Base-by-base conservation (phyloP, 2,888 invertebrate genomes). In the Abrostola triplasia region DNA sequence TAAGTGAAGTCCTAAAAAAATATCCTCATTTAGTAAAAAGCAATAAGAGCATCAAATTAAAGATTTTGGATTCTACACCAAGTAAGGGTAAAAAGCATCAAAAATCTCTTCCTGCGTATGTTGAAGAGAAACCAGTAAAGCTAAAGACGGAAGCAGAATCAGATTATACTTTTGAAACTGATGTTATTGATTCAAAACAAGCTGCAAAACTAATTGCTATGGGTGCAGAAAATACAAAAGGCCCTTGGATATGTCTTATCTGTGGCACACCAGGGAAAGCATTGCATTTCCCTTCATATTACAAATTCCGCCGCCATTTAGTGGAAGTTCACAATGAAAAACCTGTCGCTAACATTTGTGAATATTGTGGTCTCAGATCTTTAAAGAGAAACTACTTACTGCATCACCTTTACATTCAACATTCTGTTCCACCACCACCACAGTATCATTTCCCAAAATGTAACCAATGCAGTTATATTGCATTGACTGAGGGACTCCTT, bases 1-100 rank as follows among this genome's bases (percentile, higher is more conserved):
- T 98, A 62, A 96, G 97, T 67, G 98, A 98, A 90, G 97, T 98
- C 0, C 88, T 98, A 42, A 98, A 98, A 77, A 98, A 98, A 86
- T 98, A 98, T 94, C 98, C 98, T 0, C 97, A 98, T 88, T 95
- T 98, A 67, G 97, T 98, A 0, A 97, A 97, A 86, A 97, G 97
- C 80, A 98, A 97, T 83, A 98, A 98, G 87, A 98, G 97, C 83
- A 98, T 98, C 40, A 97, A 97, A 84, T 88, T 98, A 12, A 98
- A 98, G 91, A 98, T 98, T 70, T 95, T 98, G 89, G 96, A 97
- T 64, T 96, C 96, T 64, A 91, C 62, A 1, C 56, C 71, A 44
- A 86, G 83, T 64, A 91, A 88, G 64, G 65, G 77, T 38, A 73
- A 48, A 56, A 78, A 68, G 56, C 64, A 58, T 36, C 73, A 60